Conservation (phyloP, 2,113 vertebrate species). For the Psettodes erumei region DNA sequence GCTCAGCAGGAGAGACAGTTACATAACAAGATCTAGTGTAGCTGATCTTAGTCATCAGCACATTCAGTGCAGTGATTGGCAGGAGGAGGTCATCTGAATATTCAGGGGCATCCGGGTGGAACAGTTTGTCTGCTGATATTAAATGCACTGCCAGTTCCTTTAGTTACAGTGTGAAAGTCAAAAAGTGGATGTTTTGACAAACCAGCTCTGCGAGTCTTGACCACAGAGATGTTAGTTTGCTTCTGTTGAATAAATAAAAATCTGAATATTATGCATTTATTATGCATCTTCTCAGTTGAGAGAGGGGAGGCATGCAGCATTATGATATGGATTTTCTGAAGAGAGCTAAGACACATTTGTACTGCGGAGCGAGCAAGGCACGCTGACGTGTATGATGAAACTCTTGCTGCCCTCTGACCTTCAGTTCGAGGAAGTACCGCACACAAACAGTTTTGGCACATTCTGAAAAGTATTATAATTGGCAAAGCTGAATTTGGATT, state of each 20-base stretch:
- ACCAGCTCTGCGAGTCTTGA: constrained; percentile 16
- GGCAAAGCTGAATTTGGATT: background rate
- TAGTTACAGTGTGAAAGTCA: constrained; percentile 12
- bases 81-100: constrained; percentile 61
- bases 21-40: constrained; percentile 61
- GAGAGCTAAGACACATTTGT: background rate
- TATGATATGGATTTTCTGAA: background rate
- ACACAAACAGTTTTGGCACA: background rate
- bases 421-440: background rate
- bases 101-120: constrained; percentile 37
- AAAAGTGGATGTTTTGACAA: background rate
- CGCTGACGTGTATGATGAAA: background rate
- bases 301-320: background rate
- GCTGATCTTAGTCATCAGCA: constrained; percentile 68
- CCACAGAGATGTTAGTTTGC: constrained; percentile 16
- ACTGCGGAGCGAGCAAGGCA: background rate
- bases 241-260: background rate
- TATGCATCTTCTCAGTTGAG: background rate
- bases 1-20: constrained; percentile 65
- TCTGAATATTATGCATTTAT: background rate
- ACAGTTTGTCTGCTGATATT: constrained; percentile 36
- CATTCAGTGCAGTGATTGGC: constrained; percentile 61
- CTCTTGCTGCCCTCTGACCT: background rate
- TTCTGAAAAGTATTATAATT: background rate
- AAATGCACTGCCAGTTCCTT: constrained; percentile 19